phyloP scores from a whole-genome alignment of 1,140 invertebrate genomes.

The Pseudomyrmex cubaensis region DNA sequence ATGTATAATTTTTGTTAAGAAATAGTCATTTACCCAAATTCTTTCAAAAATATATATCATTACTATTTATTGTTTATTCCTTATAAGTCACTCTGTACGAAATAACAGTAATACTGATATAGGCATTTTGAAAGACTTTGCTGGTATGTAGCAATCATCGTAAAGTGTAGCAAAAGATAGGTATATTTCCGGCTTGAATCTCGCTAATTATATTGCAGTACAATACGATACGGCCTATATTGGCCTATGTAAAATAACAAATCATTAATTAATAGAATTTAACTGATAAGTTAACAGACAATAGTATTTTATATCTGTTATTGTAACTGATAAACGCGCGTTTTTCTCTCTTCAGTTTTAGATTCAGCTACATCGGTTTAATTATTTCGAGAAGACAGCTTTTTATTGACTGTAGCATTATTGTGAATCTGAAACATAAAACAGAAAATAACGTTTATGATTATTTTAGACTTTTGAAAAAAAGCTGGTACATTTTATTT shows the following conservation, averaged over 20 bases:
- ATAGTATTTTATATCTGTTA: not conserved
- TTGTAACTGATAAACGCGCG: constrained; percentile 1
- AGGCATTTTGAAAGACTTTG: constrained; percentile 64
- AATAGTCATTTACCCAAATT: constrained; percentile 32
- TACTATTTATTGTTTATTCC: not conserved
- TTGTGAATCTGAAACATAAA: constrained; percentile 70
- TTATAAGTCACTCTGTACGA: constrained; percentile 20
- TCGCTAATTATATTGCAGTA: not conserved
- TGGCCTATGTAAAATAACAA: constrained; percentile 3
- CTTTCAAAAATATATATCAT: constrained; percentile 1
- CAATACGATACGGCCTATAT: not conserved
- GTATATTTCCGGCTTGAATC: not conserved
- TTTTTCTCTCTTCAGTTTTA: constrained; percentile 45
- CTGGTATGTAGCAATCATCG: constrained; percentile 17
- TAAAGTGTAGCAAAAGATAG: not conserved
- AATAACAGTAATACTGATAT: constrained; percentile 73
- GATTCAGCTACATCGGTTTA: constrained; percentile 62
- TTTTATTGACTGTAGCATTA: constrained; percentile 63
- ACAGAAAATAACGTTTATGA: constrained; percentile 7
- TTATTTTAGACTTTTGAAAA: not conserved
- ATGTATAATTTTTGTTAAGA: not conserved
- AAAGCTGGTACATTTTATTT: not conserved
- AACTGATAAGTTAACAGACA: constrained; percentile 22
- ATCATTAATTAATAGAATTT: not conserved
- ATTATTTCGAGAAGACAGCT: constrained; percentile 47